A percentile compares a stretch with the other conserved stretches of the same genome.
These are phyloP conservation scores for Cerceris ruficornis DNA, from an alignment of 2,888 invertebrate species.

Conservation along the genomic window DNA sequence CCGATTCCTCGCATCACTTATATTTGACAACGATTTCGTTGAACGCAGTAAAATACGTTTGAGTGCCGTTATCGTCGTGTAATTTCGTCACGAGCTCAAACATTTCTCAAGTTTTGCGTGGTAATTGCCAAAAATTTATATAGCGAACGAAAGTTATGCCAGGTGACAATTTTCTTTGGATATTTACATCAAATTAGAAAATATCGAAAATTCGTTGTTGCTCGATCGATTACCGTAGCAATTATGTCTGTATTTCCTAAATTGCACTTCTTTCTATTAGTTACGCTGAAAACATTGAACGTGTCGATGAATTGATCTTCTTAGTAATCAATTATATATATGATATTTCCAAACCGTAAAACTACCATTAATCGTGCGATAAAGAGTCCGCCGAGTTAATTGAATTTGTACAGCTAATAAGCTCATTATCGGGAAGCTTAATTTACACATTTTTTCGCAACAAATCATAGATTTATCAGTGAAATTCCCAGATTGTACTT, in stretches of 20 bases:
- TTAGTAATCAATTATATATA: too few relatives aligned
- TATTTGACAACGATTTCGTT: constrained; percentile 13
- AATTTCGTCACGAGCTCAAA: constrained; percentile 25
- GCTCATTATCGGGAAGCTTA: too few relatives aligned
- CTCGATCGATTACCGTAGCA: background rate
- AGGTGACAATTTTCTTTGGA: constrained; percentile 30
- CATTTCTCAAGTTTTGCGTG: constrained; percentile 30
- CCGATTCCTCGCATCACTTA: constrained; percentile 7
- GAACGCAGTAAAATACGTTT: constrained; percentile 8
- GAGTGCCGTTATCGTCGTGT: constrained; percentile 26
- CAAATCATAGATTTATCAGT: too few relatives aligned
- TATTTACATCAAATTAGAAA: constrained; percentile 17
- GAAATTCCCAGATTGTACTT: too few relatives aligned
- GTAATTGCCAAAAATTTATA: constrained; percentile 58
- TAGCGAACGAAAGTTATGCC: constrained; percentile 40
- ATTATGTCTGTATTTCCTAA: background rate
- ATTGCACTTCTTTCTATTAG: too few relatives aligned
- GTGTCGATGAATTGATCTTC: too few relatives aligned
- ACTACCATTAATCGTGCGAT: too few relatives aligned
- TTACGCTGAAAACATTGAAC: too few relatives aligned
- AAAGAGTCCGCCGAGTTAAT: too few relatives aligned
- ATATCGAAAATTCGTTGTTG: constrained; percentile 40
- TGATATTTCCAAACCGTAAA: too few relatives aligned
- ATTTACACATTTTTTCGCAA: too few relatives aligned
- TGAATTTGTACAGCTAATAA: too few relatives aligned